phyloP scores from a whole-genome alignment of 2,113 vertebrate species.

The Gymnobelideus leadbeateri region DNA sequence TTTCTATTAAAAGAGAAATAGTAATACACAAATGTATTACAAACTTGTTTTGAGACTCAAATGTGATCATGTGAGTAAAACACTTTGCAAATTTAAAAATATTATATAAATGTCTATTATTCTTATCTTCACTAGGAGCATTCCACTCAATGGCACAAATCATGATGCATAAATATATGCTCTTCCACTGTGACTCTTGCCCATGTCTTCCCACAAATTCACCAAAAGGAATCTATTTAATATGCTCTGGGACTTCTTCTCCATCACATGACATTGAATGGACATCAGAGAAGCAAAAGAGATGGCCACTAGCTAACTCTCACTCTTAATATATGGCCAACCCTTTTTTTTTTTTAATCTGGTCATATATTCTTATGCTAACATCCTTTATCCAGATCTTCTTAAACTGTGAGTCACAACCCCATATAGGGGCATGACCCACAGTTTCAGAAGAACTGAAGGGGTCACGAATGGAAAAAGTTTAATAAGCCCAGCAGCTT shows the following conservation, averaged over 20 bases:
- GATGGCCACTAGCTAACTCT: background rate
- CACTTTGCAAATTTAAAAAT: background rate
- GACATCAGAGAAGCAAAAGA: background rate
- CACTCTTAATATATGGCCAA: background rate
- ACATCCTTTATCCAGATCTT: too few relatives aligned
- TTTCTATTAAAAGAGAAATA: background rate
- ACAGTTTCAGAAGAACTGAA: too few relatives aligned
- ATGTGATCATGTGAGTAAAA: background rate
- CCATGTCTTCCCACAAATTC: background rate
- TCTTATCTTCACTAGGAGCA: background rate
- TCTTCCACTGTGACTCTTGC: background rate
- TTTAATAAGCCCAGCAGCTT: too few relatives aligned
- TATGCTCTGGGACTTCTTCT: background rate
- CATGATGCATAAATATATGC: background rate
- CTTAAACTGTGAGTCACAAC: too few relatives aligned
- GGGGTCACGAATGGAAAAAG: too few relatives aligned
- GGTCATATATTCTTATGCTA: background rate
- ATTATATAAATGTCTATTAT: background rate
- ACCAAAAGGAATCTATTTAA: background rate
- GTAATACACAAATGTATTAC: background rate
- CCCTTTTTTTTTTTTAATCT: background rate
- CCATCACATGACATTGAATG: background rate
- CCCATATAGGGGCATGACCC: too few relatives aligned
- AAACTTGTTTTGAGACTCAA: background rate
- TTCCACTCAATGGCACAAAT: background rate